Evolutionary conservation across 2,797 vertebrate species (phyloP).

Genomic region (Lithobates pipiens): DNA sequence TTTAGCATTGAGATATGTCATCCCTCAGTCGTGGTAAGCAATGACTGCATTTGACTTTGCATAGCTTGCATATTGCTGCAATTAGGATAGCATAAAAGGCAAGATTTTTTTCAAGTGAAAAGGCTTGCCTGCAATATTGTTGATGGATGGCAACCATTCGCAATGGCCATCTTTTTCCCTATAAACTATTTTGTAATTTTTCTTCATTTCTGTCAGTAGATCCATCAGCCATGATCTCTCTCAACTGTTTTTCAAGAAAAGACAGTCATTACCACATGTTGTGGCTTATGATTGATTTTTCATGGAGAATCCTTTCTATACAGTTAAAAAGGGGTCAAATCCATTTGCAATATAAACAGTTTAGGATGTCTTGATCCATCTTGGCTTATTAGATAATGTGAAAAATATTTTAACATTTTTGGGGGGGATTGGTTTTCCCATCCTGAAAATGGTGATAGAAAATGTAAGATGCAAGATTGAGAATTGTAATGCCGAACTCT

Average conservation of each 20-base stretch:
- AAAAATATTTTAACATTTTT: too few species aligned
- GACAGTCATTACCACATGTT: background rate
- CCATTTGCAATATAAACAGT: too few species aligned
- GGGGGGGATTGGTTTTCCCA: too few species aligned
- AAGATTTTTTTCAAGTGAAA: slow-evolving; percentile 13
- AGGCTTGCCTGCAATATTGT: slow-evolving; percentile 1
- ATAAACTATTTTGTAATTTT: slow-evolving; percentile 34
- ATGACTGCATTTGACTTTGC: slow-evolving; percentile 17
- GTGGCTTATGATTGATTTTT: slow-evolving; percentile 26
- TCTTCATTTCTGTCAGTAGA: slow-evolving; percentile 40
- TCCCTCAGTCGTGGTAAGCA: slow-evolving; percentile 4
- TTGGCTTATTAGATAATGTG: too few species aligned
- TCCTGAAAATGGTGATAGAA: too few species aligned
- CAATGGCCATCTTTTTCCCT: slow-evolving; percentile 8
- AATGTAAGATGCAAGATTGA: too few species aligned
- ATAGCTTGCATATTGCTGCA: slow-evolving; percentile 35
- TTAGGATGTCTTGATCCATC: too few species aligned
- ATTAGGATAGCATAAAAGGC: slow-evolving; percentile 41
- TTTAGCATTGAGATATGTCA: slow-evolving; percentile 2
- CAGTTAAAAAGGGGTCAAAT: too few species aligned
- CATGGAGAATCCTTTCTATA: background rate
- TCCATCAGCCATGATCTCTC: slow-evolving; percentile 3
- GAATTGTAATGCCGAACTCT: too few species aligned
- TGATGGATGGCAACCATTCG: slow-evolving; percentile 45
- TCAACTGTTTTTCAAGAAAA: background rate